Evolutionary conservation across 2,888 invertebrate genomes (phyloP), one percentile per base, ranked within the genome.

Genomic region (Dicyrtomina minuta): DNA sequence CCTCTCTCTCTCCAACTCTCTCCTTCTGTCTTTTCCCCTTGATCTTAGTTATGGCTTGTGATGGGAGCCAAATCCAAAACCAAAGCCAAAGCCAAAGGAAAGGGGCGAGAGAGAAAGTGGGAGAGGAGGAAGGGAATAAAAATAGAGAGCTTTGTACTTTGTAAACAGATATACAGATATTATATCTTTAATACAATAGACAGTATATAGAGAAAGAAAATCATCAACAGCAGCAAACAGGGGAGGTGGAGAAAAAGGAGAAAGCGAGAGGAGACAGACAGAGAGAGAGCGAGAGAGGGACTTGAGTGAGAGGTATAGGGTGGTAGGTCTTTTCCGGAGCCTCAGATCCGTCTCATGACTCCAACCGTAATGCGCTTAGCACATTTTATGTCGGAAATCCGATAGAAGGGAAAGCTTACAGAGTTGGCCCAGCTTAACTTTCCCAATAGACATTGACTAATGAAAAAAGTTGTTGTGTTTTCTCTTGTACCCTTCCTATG

Each of bases 381-480:
- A 53, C 55, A 65, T 65, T 65, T 62, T 65, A 65, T 55, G 65
- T 65, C 65, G 55, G 65, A 65, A 65, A 65, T 55, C 55, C 65
- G 65, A 65, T 65, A 65, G 65, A 33, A 65, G 8, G 56, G 41
- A 33, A 65, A 55, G 65, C 65, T 65, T 65, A 65, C 15, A 51
- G 65, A 39, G 15, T 55, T 65, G 56, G 55, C 41, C 65, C 43
- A 43, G 65, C 65, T 65, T 65, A 65, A 65, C 65, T 65, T 56
- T 65, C 56, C 53, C 55, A 55, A 56, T 56, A 53, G 66, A 67
- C 61, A 70, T 44, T 70, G 67, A 70, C 70, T 70, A 70, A 70
- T 70, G 70, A 70, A 70, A 70, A 70, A 70, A 70, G 55, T 70
- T 70, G 62, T 65, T 56, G 43, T 61, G 27, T 53, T 26, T 62